These are phyloP conservation scores for Phaonia tiefii DNA, from an alignment of 2,888 invertebrate genomes.

Conservation along the genomic window DNA sequence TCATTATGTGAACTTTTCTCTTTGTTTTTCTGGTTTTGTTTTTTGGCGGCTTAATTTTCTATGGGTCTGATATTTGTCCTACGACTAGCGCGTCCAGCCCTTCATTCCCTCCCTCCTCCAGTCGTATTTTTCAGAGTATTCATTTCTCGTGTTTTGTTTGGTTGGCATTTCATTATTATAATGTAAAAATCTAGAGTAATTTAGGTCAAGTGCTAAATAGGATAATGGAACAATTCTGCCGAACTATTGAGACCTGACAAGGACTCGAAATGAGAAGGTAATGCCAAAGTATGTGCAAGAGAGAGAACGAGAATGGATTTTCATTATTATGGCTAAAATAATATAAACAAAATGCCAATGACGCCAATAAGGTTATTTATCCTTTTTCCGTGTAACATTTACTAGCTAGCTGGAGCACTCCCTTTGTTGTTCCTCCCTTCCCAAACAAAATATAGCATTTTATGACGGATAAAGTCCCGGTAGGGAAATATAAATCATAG, in stretches of 20 bases:
- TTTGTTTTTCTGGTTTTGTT: conserved; percentile 44
- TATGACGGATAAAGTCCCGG: neutral
- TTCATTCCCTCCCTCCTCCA: too few species aligned
- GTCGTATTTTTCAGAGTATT: too few species aligned
- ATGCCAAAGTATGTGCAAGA: conserved; percentile 18
- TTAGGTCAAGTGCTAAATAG: conserved; percentile 67
- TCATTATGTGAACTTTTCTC: conserved; percentile 63
- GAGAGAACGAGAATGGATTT: conserved; percentile 22
- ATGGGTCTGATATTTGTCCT: neutral
- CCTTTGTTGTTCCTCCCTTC: neutral
- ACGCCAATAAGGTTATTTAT: conserved; percentile 61
- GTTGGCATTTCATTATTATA: conserved; percentile 62
- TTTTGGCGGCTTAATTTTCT: conserved; percentile 61
- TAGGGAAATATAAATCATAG: conserved; percentile 3
- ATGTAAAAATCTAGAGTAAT: conserved; percentile 65
- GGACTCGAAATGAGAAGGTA: conserved; percentile 2
- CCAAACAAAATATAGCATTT: too few species aligned
- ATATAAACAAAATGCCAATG: conserved; percentile 36
- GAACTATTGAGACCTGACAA: conserved; percentile 12
- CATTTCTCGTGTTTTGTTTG: conserved; percentile 9
- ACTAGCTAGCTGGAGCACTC: neutral
- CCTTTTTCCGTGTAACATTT: conserved; percentile 25
- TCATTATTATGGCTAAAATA: conserved; percentile 28
- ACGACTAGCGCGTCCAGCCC: too few species aligned
- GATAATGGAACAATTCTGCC: conserved; percentile 23